Base-by-base conservation (phyloP, 2,113 vertebrate species). In the Cottus gobio region DNA sequence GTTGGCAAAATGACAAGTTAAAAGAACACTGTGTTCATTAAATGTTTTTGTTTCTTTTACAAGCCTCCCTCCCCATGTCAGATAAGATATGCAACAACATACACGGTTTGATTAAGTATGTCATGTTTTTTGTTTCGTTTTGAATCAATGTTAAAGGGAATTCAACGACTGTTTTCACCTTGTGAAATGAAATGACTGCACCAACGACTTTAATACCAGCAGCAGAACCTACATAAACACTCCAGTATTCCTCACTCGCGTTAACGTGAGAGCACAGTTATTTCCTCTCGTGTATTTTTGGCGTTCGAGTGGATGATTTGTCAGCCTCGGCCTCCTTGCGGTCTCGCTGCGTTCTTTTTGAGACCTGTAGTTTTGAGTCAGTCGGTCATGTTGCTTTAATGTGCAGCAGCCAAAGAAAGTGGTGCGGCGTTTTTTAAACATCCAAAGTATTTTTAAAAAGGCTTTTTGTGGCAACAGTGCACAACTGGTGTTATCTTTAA, bases 321-420 rank as follows among this genome's bases (percentile, higher is more conserved):
- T 34, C 37, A 42, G 60, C 11, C 69, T 71, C 44, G 0, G 52
- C 68, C 56, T 79, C 31, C 0, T 71, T 28, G 37, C 24, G 26
- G 57, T 66, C 60, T 65, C 52, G 44, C 36, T 70, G 15, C 1
- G 12, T 57, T 75, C 31, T 36, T 69, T 63, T 46, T 52, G 36
- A 77, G 56, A 71, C 71, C 3, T 85, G 77, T 72, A 79, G 73
- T 73, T 83, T 89, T 79, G 39, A 75, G 65, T 31, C 2, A 54
- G 52, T 72, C 69, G 72, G 75, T 77, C 4, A 26, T 65, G 66
- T 39, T 69, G 48, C 77, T 73, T 84, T 86, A 71, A 82, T 75
- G 78, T 71, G 75, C 87, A 78, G 69, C 77, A 80, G 56, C 64
- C 79, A 76, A 50, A 52, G 30, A 80, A 77, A 80, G 61, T 76